Evolutionary conservation across 2,888 invertebrate genomes (phyloP), one percentile per base, ranked within the genome.

Genomic region (Amphimallon solstitiale): DNA sequence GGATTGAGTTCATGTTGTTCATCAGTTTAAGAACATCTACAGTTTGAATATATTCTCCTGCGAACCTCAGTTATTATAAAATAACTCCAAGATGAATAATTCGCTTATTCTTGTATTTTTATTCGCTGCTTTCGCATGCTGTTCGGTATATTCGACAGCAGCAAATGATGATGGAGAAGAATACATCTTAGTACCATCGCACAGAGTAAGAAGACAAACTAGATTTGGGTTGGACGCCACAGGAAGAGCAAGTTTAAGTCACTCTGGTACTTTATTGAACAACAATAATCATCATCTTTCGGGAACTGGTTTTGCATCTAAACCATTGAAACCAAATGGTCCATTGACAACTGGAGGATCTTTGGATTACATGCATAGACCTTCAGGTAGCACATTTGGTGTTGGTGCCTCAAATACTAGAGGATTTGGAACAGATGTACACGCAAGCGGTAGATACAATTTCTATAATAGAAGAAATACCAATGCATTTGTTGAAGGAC

Each of bases 301-400:
- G 15, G 71, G 70, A 1, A 68, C 71, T 10, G 71, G 61, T 12
- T 71, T 65, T 29, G 68, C 67, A 3, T 35, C 51, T 7, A 70
- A 66, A 46, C 59, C 62, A 7, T 68, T 71, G 23, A 59, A 49
- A 37, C 65, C 63, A 12, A 56, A 64, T 17, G 71, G 70, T 15
- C 71, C 71, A n/a, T 46, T 63, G 29, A 70, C 71, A 1, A 35
- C 54, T 12, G 71, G 72, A 19, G 71, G 70, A 10, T 14, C 21
- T 12, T 45, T 73, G 10, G 70, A 72, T 38, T 73, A 73, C 56
- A 38, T 38, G 2, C 72, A 73, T 46, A 70, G 69, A 67, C 72
- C 70, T 7, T 66, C 71, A 49, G 66, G 68, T 69, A 70, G 29
- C 9, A 29, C 29, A 29, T 29, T 29, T 7, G 29, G 29, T 29